Conservation (phyloP, 2,888 invertebrate genomes). For the Sclerodermus sp. region DNA sequence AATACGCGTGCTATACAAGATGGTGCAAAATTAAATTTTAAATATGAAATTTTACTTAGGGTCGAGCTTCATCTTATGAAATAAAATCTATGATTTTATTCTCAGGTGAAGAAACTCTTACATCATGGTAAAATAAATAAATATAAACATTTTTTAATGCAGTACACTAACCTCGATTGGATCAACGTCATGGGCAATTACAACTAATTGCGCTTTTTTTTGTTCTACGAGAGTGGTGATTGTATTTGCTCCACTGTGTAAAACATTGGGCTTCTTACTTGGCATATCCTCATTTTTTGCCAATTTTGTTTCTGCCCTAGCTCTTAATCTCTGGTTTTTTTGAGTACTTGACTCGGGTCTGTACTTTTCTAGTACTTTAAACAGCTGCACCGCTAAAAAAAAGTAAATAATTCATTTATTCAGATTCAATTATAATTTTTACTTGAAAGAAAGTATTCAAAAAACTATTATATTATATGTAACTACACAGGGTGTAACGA, state of each 20-base stretch:
- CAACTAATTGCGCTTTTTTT: slow-evolving; percentile 97
- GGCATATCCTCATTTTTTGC: slow-evolving; percentile 91
- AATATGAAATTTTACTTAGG: slow-evolving; percentile 61
- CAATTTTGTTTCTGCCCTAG: slow-evolving; percentile 84
- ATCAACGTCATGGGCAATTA: slow-evolving; percentile 98
- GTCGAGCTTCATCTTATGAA: slow-evolving; percentile 68
- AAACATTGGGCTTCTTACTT: slow-evolving; percentile 85
- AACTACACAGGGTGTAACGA: too few relatives aligned
- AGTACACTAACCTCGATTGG: slow-evolving; percentile 94
- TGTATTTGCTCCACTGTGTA: slow-evolving; percentile 88
- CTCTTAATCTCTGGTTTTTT: slow-evolving; percentile 88
- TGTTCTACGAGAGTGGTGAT: slow-evolving; percentile 94
- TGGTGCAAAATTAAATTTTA: slow-evolving; percentile 1
- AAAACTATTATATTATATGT: neutral
- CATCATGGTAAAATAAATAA: slow-evolving; percentile 62
- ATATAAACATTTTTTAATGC: too few relatives aligned
- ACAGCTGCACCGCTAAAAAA: slow-evolving; percentile 82
- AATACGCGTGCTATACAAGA: too few relatives aligned
- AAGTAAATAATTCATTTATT: neutral
- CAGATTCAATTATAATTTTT: neutral
- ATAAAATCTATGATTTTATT: slow-evolving; percentile 38
- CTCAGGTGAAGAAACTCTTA: slow-evolving; percentile 90
- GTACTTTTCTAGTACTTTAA: slow-evolving; percentile 97
- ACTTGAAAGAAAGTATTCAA: neutral
- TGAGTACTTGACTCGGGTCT: slow-evolving; percentile 90